These are phyloP conservation scores for Chrosomus eos DNA, from an alignment of 2,797 vertebrate species.

Conservation along the genomic window DNA sequence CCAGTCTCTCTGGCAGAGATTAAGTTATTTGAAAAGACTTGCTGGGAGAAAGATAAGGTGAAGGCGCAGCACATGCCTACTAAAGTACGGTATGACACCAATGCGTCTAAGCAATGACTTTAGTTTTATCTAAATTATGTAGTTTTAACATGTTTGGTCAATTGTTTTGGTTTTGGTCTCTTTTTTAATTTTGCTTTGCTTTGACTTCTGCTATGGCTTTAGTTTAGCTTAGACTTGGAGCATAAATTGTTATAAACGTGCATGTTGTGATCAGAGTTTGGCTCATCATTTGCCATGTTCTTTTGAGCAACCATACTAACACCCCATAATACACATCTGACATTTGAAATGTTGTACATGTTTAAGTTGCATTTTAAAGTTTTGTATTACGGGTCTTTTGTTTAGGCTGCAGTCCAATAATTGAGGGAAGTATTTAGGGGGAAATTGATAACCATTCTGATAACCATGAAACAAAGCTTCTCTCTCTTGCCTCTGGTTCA, in stretches of 20 bases:
- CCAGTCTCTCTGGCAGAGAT: background rate
- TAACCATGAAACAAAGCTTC: background rate
- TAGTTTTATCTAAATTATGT: background rate
- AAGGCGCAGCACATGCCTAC: background rate
- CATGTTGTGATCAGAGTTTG: background rate
- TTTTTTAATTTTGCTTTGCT: background rate
- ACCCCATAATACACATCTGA: background rate
- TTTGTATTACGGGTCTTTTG: background rate
- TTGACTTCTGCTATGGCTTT: background rate
- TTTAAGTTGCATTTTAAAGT: background rate
- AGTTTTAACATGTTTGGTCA: background rate
- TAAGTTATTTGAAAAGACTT: slow-evolving; percentile 22
- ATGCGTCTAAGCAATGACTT: background rate
- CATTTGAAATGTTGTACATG: background rate
- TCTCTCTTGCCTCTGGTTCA: slow-evolving; percentile 14
- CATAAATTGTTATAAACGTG: background rate
- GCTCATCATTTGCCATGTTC: background rate
- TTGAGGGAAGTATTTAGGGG: background rate
- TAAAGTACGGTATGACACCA: background rate
- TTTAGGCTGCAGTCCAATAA: background rate
- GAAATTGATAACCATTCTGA: background rate
- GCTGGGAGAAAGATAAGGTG: background rate
- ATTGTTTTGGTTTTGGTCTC: background rate
- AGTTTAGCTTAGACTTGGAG: too few relatives aligned
- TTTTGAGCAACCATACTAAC: background rate